Conservation (phyloP, 2,113 vertebrate genomes). For the Orycteropus afer region DNA sequence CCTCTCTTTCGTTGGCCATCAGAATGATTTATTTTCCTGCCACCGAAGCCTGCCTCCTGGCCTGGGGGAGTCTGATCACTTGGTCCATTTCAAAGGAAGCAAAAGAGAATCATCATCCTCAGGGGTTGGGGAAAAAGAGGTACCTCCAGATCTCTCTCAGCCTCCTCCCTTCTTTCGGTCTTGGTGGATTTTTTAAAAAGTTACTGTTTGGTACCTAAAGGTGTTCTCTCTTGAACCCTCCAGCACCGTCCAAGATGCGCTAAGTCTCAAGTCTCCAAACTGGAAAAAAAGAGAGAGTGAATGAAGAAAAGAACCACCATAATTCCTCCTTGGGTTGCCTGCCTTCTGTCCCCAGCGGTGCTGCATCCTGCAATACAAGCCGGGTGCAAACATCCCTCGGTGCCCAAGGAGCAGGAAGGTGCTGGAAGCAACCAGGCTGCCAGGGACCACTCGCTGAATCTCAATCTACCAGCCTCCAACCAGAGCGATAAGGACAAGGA, state of each 20-base stretch:
- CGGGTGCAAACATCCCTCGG: conserved; percentile 54
- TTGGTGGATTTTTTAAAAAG: conserved; percentile 54
- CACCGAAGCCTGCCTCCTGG: conserved; percentile 64
- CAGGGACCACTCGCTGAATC: conserved; percentile 13
- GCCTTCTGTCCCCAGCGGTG: conserved; percentile 25
- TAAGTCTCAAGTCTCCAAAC: conserved; percentile 50
- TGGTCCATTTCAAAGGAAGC: conserved; percentile 78
- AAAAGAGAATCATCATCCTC: conserved; percentile 64
- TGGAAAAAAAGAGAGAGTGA: conserved; percentile 1
- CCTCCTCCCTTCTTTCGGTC: conserved; percentile 24
- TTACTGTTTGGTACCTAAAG: conserved; percentile 65
- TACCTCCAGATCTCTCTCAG: conserved; percentile 33
- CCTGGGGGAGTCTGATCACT: conserved; percentile 73
- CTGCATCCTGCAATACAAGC: conserved; percentile 51
- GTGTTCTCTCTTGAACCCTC: conserved; percentile 68
- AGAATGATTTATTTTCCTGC: conserved; percentile 82
- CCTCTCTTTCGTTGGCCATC: conserved; percentile 72
- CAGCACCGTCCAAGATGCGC: conserved; percentile 57
- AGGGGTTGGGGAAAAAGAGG: conserved; percentile 23
- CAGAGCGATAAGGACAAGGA: conserved; percentile 48
- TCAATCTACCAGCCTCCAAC: conserved; percentile 38
- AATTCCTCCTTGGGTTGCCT: conserved; percentile 31
- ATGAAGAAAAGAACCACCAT: conserved; percentile 52
- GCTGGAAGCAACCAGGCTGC: conserved; percentile 15
- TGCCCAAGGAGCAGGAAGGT: conserved; percentile 56